phyloP scores from a whole-genome alignment of 1,140 invertebrate species.

The Danaus plexippus region DNA sequence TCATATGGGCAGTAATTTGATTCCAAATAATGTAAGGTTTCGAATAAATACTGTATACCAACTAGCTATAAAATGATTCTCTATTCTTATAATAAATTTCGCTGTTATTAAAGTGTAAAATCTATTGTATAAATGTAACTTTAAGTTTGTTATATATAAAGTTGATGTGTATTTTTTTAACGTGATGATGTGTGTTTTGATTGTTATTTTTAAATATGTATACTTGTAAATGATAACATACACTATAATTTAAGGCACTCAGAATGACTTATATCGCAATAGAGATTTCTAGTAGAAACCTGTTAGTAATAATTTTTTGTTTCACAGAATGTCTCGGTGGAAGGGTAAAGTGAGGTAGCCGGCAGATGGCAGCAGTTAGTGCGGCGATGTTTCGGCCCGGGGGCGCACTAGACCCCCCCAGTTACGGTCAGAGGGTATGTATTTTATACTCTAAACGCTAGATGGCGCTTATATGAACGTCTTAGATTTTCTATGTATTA shows the following conservation, averaged over 20 bases:
- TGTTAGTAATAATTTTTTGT: constrained; percentile 21
- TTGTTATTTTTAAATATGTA: not conserved
- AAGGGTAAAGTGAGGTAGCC: constrained; percentile 67
- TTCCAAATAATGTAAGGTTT: too few relatives aligned
- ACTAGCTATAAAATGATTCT: too few relatives aligned
- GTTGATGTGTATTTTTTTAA: constrained; percentile 3
- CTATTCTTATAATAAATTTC: too few relatives aligned
- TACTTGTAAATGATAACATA: not conserved
- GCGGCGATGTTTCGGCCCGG: constrained; percentile 67
- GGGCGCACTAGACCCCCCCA: constrained; percentile 59
- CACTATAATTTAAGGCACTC: too few relatives aligned
- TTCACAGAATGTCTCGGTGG: constrained; percentile 65
- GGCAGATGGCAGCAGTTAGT: constrained; percentile 67
- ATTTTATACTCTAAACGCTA: constrained; percentile 17
- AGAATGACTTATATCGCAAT: too few relatives aligned
- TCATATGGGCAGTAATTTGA: too few relatives aligned
- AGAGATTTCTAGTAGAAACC: too few relatives aligned
- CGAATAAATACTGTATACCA: too few relatives aligned
- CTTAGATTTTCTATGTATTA: not conserved
- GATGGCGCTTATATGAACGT: constrained; percentile 36
- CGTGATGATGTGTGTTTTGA: constrained; percentile 2
- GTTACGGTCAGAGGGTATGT: constrained; percentile 62
- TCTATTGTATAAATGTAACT: too few relatives aligned
- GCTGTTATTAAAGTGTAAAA: too few relatives aligned
- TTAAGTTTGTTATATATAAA: constrained; percentile 3